Evolutionary conservation across 1,140 invertebrate species (phyloP), one percentile per base, ranked within the genome.

Genomic region (Drosophila miranda): DNA sequence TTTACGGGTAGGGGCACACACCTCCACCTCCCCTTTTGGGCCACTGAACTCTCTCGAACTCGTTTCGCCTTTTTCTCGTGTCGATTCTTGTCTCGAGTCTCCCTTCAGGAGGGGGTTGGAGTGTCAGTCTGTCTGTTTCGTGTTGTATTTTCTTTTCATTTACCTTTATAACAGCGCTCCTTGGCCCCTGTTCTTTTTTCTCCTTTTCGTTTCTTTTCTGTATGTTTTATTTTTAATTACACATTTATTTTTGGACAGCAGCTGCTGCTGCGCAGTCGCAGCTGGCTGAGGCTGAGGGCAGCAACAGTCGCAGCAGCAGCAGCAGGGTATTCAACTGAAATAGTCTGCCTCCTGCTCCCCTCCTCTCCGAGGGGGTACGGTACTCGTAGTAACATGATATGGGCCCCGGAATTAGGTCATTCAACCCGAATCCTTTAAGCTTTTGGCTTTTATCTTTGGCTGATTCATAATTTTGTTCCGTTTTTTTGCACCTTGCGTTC

Each of bases 191-290:
- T 43, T 56, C 42, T 13, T 48, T 45, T 54, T 48, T 16, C 16
- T 50, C 55, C 30, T 68, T 67, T 63, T 19, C 19, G 19, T 34
- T 62, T 42, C 43, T 51, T 60, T 50, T 21, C 44, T 64, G 30
- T 56, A 38, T 45, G 67, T 73, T 49, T 80, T 80, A 76, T 86
- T 84, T 84, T 86, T 84, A 86, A 84, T 84, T 86, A 80, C 81
- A 84, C 59, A 45, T 56, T 74, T 74, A 74, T 74, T 66, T 74
- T 73, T 74, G 72, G 70, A 59, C 71, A 77, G 78, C 78, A 66
- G 75, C 75, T 74, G 75, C 45, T 50, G 64, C 74, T 83, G 79
- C 79, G 80, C 81, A 76, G 77, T 68, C 81, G 81, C 81, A 87
- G 82, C 80, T 84, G 79, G 63, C 51, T 23, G 44, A 67, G 55